A percentile compares a stretch with the other conserved stretches of the same genome.
These are phyloP conservation scores for Prolemur simus DNA, from an alignment of 2,113 vertebrate genomes.

Conservation along the genomic window DNA sequence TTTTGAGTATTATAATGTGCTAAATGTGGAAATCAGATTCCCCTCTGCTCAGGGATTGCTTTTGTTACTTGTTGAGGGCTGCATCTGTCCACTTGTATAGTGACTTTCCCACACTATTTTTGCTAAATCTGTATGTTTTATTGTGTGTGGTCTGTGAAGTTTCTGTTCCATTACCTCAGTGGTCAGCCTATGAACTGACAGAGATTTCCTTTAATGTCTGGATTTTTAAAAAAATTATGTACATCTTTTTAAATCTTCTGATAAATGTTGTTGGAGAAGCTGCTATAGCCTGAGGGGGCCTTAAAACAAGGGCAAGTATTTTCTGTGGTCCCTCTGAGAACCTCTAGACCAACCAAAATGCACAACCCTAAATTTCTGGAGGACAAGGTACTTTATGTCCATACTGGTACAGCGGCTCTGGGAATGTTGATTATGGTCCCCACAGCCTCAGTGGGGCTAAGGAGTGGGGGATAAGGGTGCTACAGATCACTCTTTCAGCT, in stretches of 20 bases:
- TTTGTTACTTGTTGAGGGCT: neutral
- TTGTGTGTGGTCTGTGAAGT: neutral
- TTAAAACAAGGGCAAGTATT: neutral
- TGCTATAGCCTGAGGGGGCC: neutral
- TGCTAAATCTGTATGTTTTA: neutral
- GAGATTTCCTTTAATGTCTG: neutral
- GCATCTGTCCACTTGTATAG: neutral
- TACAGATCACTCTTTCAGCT: neutral
- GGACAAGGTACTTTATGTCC: neutral
- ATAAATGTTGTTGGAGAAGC: neutral
- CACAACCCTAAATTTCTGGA: neutral
- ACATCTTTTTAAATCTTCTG: neutral
- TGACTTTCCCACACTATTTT: neutral
- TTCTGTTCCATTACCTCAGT: neutral
- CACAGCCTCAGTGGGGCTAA: neutral
- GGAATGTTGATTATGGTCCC: neutral
- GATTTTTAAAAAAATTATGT: neutral
- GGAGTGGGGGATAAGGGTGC: neutral
- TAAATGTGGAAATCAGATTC: neutral
- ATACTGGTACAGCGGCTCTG: neutral
- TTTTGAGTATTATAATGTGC: neutral
- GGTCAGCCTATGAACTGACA: neutral
- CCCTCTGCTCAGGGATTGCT: neutral
- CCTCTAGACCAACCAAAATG: neutral
- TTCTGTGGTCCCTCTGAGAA: neutral